phyloP scores from a whole-genome alignment of 2,113 vertebrate genomes.

The Tetrax tetrax region DNA sequence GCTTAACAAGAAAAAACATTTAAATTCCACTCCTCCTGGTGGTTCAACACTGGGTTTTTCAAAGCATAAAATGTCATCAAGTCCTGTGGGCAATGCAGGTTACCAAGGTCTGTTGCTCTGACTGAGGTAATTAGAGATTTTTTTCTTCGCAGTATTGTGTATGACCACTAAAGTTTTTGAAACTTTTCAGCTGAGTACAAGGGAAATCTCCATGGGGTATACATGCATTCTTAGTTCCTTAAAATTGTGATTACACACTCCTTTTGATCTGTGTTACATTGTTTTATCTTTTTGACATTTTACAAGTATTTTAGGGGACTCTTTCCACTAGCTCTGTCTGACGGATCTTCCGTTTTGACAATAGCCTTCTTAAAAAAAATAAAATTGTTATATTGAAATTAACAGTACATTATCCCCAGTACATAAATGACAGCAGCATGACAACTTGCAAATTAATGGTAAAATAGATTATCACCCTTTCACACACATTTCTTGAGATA shows the following conservation, averaged over 20 bases:
- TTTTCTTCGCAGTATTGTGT: background rate
- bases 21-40: background rate
- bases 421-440: background rate
- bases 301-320: background rate
- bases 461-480: slow-evolving; percentile 19
- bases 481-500: background rate
- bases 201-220: background rate
- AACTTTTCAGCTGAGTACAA: background rate
- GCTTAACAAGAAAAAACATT: background rate
- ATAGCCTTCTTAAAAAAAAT: background rate
- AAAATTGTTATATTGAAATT: background rate
- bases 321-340: background rate
- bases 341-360: background rate
- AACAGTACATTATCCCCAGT: background rate
- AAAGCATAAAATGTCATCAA: background rate
- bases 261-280: background rate
- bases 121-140: background rate
- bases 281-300: background rate
- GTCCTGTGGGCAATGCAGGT: background rate
- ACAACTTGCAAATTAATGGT: slow-evolving; percentile 49
- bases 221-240: background rate
- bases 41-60: background rate
- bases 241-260: background rate
- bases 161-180: background rate
- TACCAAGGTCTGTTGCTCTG: background rate